Base-by-base conservation (phyloP, 92 coral and sea anemone genomes). In the Umimayanthus kanabou region DNA sequence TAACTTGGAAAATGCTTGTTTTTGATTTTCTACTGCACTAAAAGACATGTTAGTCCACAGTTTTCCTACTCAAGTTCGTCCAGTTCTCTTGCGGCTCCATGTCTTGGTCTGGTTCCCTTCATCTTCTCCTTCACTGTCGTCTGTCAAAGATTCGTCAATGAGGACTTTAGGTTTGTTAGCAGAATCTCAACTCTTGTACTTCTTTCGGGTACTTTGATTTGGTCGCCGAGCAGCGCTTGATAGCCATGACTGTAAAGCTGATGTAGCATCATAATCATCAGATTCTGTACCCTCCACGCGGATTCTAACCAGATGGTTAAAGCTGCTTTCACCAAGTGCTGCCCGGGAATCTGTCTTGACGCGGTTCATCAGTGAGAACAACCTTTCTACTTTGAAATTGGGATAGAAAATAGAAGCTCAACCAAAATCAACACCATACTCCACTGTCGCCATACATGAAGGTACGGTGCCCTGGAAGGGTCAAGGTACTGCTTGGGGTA, bases 331-430 rank as follows among this genome's bases (percentile, higher is more conserved):
- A 74, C 93, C 79, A 83, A 94, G 93, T 40, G 93, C 73, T 39
- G 94, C 92, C 53, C 88, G 87, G 78, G 87, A 90, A 89, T 94
- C 94, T 42, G 93, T 90, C 89, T 92, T 94, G 57, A 92, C 87
- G 76, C 93, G 88, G 61, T 90, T 90, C 93, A 92, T 92, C 69
- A 80, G 85, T 77, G 93, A 94, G 79, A 92, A 92, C 90, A 94
- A 47, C 89, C 97, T 88, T 89, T 92, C 94, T 29, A 94, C 93
- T 82, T 94, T 15, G 96, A 94, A 66, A 94, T 93, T 72, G 95
- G 92, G 82, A 94, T 92, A 81, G 91, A 76, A 79, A 94, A 90
- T 29, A 94, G 88, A 81, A 92, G 93, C 83, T 94, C 92, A 47
- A 92, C 91, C 76, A 92, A 85, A 57, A 90, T 88, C 39, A 93